Evolutionary conservation across 53 echinoderm and acorn worm genomes (phyloP), one percentile per base, ranked within the genome.

Genomic region (Temnopleurus reevesii): DNA sequence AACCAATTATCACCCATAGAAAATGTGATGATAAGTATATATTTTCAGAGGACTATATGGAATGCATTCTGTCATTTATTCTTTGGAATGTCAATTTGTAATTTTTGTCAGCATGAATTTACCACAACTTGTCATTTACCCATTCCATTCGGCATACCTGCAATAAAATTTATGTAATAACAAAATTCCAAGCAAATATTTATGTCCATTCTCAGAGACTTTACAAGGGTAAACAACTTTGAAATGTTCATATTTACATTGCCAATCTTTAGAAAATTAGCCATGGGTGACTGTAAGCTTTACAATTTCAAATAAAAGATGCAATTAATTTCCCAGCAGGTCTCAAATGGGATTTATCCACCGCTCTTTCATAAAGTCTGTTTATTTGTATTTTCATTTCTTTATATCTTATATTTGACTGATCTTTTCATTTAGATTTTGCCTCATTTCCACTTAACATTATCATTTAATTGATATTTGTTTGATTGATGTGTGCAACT

Each of bases 211-310:
- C 23, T n/a, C 7, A 71, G 8, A 71, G 23, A 71, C 19, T 71
- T n/a, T n/a, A 8, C 21, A 71, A 71, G n/a, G n/a, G 41, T 71
- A 71, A 71, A 71, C 71, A 71, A 71, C 71, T 71, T 23, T 2
- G 18, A 71, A n/a, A 38, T 38, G 23, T 71, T 38, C 36, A 71
- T 71, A 71, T 71, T 71, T 71, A 71, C 30, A 71, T 41, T 71
- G 15, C 23, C 41, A 8, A 43, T 71, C 71, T 71, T 71, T 71
- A 38, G n/a, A 71, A 43, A 71, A 10, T 71, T 41, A 71, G 41
- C 41, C 41, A 71, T 38, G 71, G 41, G 43, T 71, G 71, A 71
- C 36, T 71, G 71, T 71, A 36, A 71, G 43, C 21, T 71, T 41
- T 19, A 71, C 71, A 21, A 38, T 38, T 71, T 38, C 41, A n/a